Evolutionary conservation across 2,888 invertebrate species (phyloP), one percentile per base, ranked within the genome.

Genomic region (Dicranocentrus wangi): DNA sequence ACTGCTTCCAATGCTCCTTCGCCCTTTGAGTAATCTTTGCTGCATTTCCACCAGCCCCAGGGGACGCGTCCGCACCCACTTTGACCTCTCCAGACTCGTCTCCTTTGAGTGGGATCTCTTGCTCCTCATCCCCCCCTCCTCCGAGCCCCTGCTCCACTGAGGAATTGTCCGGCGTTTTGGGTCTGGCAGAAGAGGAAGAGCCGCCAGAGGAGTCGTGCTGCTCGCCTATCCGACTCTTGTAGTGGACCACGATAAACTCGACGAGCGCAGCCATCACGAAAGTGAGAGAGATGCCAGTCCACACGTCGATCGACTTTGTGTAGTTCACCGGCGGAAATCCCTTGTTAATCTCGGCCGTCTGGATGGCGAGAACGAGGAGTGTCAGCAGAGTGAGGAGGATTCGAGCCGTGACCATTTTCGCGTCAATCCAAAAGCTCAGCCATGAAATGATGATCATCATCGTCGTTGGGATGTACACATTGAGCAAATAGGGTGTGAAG

Each of bases 401-500:
- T 17, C 87, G 80, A 0, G 83, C 84, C 17, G 85, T 81, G 63
- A 85, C 77, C 15, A 80, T 82, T 1, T 82, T 55, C 1, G 61
- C 55, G 47, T 85, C 83, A 47, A 87, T 53, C 83, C 86, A 86
- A 75, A 86, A 86, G 51, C 83, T 79, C 47, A 87, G 85, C 85
- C 87, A 88, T 7, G 87, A 83, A 15, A 87, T 87, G 13, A 88
- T 87, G n/a, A 88, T 88, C 23, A 88, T 83, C 87, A 88, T 88
- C 43, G 87, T 87, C 73, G 89, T 89, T 0, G 90, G 90, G 65
- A 90, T 88, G 87, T 89, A 90, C 83, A 90, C 88, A 86, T 90
- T 90, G 5, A 90, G 87, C 53, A 90, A 87, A 86, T 90, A 90
- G 84, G 89, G 89, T 76, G 88, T 87, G 83, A 90, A 89, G 83